A percentile compares a stretch with the other conserved stretches of the same genome.
Conservation (phyloP, 2,888 invertebrate species). For the Spodoptera exigua region DNA sequence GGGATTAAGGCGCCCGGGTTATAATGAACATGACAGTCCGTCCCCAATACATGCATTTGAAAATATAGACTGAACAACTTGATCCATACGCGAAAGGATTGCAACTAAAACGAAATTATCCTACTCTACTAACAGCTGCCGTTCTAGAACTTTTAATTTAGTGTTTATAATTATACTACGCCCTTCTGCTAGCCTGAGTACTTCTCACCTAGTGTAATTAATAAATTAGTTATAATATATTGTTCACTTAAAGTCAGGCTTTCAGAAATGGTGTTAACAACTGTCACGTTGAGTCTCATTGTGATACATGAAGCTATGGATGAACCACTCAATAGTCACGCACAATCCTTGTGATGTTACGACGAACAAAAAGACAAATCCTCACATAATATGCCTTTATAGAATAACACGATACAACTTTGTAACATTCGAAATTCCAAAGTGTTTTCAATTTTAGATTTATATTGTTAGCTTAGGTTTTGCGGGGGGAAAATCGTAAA, state of each 20-base stretch:
- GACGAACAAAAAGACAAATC: slow-evolving; percentile 60
- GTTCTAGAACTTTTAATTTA: slow-evolving; percentile 21
- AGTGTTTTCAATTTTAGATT: slow-evolving; percentile 69
- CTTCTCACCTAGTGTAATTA: slow-evolving; percentile 6
- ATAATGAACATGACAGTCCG: slow-evolving; percentile 67
- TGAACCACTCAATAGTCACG: slow-evolving; percentile 64
- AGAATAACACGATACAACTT: slow-evolving; percentile 47
- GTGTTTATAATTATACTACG: slow-evolving; percentile 2
- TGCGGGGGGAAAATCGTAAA: no score
- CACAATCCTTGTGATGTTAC: slow-evolving; percentile 78
- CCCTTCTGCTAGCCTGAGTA: slow-evolving; percentile 32
- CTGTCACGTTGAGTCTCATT: no score
- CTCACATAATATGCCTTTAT: slow-evolving; percentile 70
- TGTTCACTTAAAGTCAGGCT: slow-evolving; percentile 30
- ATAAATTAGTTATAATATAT: neutral
- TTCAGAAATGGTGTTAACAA: slow-evolving; percentile 29
- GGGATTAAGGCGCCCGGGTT: neutral
- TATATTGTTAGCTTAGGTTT: slow-evolving; percentile 46
- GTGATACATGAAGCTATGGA: no score
- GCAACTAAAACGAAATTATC: slow-evolving; percentile 10
- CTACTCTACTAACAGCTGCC: slow-evolving; percentile 19
- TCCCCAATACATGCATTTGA: slow-evolving; percentile 75
- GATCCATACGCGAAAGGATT: slow-evolving; percentile 26
- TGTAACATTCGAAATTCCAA: slow-evolving; percentile 57
- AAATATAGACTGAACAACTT: slow-evolving; percentile 63